Conservation (phyloP, 2,113 vertebrate species). For the Rhinopomastus cyanomelas region DNA sequence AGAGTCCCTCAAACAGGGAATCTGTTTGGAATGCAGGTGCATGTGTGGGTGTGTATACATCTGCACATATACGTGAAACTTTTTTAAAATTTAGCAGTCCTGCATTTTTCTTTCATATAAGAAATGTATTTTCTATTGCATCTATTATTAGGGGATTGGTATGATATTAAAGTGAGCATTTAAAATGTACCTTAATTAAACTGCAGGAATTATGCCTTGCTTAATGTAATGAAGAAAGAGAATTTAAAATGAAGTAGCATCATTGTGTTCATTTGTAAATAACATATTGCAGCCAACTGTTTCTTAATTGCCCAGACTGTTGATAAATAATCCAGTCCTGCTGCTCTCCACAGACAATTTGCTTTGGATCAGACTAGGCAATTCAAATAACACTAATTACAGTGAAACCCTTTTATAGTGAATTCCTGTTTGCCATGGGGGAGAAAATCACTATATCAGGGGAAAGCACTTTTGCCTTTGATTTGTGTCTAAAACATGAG, state of each 20-base stretch:
- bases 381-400: conserved; percentile 88
- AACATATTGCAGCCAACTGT: conserved; percentile 92
- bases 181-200: conserved; percentile 72
- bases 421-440: conserved; percentile 62
- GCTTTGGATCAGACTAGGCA: conserved; percentile 89
- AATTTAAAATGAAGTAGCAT: conserved; percentile 75
- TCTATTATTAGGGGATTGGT: conserved; percentile 49
- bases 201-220: conserved; percentile 62
- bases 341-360: conserved; percentile 88
- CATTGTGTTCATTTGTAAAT: conserved; percentile 81
- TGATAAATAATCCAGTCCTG: conserved; percentile 90
- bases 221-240: conserved; percentile 74
- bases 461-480: conserved; percentile 45
- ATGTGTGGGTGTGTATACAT: not conserved
- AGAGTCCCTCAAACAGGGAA: not conserved
- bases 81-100: not conserved
- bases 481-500: conserved; percentile 67
- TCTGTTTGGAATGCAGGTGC: too few species aligned
- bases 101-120: not conserved
- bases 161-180: conserved; percentile 56
- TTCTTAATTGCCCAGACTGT: conserved; percentile 93
- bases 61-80: rapidly evolving
- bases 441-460: conserved; percentile 55
- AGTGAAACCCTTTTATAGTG: conserved; percentile 69
- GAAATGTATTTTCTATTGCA: conserved; percentile 20